Percentiles rank a stretch among this genome's conserved stretches.
phyloP scores from a whole-genome alignment of 2,888 invertebrate species.

The Latrodectus hesperus region DNA sequence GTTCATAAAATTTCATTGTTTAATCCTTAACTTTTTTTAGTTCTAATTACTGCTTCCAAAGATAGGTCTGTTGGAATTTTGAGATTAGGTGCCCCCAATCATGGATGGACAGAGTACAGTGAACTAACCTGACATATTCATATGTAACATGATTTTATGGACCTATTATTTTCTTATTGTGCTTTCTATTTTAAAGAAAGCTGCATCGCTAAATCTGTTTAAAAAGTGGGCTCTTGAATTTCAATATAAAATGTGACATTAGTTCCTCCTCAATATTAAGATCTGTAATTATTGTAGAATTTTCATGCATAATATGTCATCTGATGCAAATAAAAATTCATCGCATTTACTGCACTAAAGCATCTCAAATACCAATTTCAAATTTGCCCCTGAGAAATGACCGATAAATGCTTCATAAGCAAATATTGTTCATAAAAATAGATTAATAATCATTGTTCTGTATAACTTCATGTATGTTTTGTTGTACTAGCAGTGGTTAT shows the following conservation, averaged over 20 bases:
- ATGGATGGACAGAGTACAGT: constrained; percentile 77
- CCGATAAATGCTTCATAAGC: background rate
- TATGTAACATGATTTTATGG: background rate
- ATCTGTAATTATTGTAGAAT: background rate
- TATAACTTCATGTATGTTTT: background rate
- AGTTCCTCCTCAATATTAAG: background rate
- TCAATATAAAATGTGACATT: background rate
- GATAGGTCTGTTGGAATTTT: constrained; percentile 77
- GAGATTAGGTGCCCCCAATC: constrained; percentile 76
- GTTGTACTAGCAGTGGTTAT: background rate
- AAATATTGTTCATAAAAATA: too few species aligned
- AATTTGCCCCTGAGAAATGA: background rate
- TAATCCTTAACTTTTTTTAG: constrained; percentile 71
- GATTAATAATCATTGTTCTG: background rate
- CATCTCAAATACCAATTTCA: background rate
- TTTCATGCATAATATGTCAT: background rate
- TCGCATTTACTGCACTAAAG: background rate
- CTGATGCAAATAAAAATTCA: background rate
- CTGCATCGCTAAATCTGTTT: background rate
- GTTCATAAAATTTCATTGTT: too few species aligned
- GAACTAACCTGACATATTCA: constrained; percentile 75
- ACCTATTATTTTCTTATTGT: background rate
- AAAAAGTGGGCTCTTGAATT: background rate
- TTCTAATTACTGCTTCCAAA: constrained; percentile 77
- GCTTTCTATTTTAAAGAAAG: constrained; percentile 4